These are phyloP conservation scores for roundworm (Caenorhabditis elegans) DNA, from an alignment of 1,140 invertebrate genomes.

Conservation along the genomic window DNA sequence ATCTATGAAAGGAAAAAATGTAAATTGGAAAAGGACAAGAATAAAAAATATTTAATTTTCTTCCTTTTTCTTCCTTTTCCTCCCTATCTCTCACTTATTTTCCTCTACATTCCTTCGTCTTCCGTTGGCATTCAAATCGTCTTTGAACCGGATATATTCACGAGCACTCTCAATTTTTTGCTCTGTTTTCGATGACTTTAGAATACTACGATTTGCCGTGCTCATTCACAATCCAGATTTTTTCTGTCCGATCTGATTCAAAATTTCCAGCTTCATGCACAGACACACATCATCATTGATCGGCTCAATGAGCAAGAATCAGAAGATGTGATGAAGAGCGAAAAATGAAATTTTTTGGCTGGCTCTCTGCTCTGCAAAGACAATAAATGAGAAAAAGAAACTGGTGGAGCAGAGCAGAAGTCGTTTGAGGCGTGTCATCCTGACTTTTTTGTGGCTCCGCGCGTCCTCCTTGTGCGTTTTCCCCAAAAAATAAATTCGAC, in stretches of 20 bases:
- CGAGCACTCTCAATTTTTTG: conserved; percentile 26
- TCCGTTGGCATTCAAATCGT: not conserved
- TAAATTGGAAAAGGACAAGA: not conserved
- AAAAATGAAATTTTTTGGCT: too few species aligned
- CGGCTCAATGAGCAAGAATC: not conserved
- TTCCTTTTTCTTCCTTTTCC: not conserved
- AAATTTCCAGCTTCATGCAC: not conserved
- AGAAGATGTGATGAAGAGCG: too few species aligned
- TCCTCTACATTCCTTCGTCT: not conserved
- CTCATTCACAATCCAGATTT: not conserved
- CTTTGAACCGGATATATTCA: not conserved
- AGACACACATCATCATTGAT: too few species aligned
- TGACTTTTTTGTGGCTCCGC: not conserved
- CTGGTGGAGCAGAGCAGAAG: not conserved
- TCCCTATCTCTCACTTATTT: too few species aligned
- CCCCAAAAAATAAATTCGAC: not conserved
- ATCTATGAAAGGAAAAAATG: too few species aligned
- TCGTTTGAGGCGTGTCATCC: conserved; percentile 4
- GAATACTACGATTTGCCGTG: too few species aligned
- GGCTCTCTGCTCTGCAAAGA: too few species aligned
- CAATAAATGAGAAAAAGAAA: conserved; percentile 4
- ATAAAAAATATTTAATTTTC: not conserved
- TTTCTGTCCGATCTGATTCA: too few species aligned
- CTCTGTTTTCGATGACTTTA: conserved; percentile 10
- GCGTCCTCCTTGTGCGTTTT: not conserved